These are phyloP conservation scores for Oryzias sinensis DNA, from an alignment of 2,797 vertebrate species.

Conservation along the genomic window DNA sequence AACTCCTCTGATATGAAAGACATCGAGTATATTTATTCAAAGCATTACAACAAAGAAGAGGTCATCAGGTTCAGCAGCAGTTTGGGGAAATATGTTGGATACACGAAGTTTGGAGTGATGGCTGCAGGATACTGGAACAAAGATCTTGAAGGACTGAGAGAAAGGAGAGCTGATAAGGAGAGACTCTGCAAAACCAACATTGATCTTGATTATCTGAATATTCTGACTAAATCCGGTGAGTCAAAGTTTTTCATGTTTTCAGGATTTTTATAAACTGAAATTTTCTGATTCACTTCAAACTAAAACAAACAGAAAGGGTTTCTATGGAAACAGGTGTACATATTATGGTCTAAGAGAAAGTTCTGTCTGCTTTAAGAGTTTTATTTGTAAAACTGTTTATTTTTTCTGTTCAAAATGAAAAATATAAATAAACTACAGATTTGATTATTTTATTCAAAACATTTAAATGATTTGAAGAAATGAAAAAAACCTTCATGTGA, in stretches of 20 bases:
- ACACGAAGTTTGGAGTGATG: background rate
- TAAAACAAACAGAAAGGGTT: too few relatives aligned
- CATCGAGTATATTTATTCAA: fast-evolving
- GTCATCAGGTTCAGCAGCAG: background rate
- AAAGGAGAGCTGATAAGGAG: fast-evolving
- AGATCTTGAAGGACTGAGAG: fast-evolving
- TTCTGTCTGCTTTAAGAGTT: too few relatives aligned
- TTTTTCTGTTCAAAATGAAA: too few relatives aligned
- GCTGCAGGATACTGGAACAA: background rate
- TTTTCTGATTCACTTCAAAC: too few relatives aligned
- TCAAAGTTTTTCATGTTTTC: background rate
- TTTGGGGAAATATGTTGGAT: background rate
- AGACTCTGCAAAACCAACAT: background rate
- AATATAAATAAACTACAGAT: too few relatives aligned
- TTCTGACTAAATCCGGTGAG: constrained; percentile 43
- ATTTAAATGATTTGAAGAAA: too few relatives aligned
- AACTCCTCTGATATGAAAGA: constrained; percentile 24
- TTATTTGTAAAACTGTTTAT: too few relatives aligned
- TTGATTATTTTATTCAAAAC: too few relatives aligned
- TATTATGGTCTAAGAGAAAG: too few relatives aligned
- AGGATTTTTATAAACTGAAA: too few relatives aligned
- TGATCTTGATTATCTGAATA: fast-evolving
- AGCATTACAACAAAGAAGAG: constrained; percentile 4
- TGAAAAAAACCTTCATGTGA: too few relatives aligned
- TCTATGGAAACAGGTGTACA: too few relatives aligned